A percentile compares a stretch with the other conserved stretches of the same genome.
Evolutionary conservation across 2,113 vertebrate genomes (phyloP).

Genomic region (Daphoenositta chrysoptera): DNA sequence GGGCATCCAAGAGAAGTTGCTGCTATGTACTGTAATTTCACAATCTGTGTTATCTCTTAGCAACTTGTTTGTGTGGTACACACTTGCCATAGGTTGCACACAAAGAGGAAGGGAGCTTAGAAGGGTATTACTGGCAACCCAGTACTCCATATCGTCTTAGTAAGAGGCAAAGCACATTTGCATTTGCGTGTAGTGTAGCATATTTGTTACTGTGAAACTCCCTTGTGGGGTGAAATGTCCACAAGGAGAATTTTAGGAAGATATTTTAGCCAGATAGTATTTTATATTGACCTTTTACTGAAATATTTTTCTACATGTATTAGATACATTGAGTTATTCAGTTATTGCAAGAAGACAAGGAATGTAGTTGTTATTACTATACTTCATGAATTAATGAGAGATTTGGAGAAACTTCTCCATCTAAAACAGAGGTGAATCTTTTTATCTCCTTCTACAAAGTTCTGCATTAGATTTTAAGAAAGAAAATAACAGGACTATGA

Average conservation of each 20-base stretch:
- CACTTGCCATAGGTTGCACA: background rate
- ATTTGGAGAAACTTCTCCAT: background rate
- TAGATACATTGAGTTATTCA: background rate
- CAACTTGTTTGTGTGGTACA: slow-evolving; percentile 14
- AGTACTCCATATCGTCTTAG: background rate
- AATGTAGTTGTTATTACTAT: background rate
- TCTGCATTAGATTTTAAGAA: background rate
- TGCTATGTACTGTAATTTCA: background rate
- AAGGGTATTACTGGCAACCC: background rate
- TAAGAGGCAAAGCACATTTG: background rate
- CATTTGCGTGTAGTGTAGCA: background rate
- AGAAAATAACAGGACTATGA: background rate
- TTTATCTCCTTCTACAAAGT: background rate
- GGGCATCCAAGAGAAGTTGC: background rate
- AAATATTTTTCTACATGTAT: background rate
- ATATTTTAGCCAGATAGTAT: background rate
- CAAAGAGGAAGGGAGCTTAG: background rate
- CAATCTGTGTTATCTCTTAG: slow-evolving; percentile 13
- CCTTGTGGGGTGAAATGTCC: background rate
- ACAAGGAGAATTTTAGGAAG: background rate
- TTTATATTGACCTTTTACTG: background rate
- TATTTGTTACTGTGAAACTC: background rate
- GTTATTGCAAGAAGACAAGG: background rate
- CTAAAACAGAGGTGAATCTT: background rate
- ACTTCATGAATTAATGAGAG: background rate